Conservation (phyloP, 2,113 vertebrate species). For the Thymallus thymallus region DNA sequence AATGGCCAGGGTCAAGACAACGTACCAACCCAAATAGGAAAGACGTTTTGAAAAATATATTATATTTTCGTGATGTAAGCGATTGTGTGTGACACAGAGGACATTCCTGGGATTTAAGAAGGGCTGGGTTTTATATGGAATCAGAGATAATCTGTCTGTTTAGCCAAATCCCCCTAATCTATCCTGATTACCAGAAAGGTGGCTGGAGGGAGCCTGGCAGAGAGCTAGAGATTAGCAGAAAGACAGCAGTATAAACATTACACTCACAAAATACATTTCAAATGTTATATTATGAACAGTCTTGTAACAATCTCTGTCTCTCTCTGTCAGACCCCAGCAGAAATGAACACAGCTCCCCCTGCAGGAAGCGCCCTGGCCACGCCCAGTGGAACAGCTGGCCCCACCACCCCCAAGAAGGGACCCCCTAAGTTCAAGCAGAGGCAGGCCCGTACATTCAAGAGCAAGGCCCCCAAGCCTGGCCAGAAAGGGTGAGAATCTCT, state of each 20-base stretch:
- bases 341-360: constrained; percentile 74
- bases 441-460: constrained; percentile 95
- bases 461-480: constrained; percentile 96
- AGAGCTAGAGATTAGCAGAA: constrained; percentile 36
- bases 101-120: constrained; percentile 18
- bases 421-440: constrained; percentile 98
- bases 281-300: no score
- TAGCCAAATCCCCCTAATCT: constrained; percentile 58
- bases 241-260: constrained; percentile 4
- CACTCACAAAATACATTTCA: no score
- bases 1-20: not conserved
- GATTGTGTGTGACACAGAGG: not conserved
- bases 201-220: not conserved
- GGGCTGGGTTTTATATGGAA: constrained; percentile 46
- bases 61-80: not conserved
- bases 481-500: constrained; percentile 83
- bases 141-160: constrained; percentile 62
- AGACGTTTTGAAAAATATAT: not conserved
- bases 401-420: constrained; percentile 90
- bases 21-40: not conserved
- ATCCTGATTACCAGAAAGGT: constrained; percentile 41
- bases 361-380: constrained; percentile 76
- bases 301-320: not conserved
- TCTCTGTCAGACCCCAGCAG: constrained; percentile 27
- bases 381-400: constrained; percentile 56